A percentile compares a stretch with the other conserved stretches of the same genome.
These are phyloP conservation scores for Apistogramma diplotaenia DNA, from an alignment of 2,113 vertebrate genomes.

Conservation along the genomic window DNA sequence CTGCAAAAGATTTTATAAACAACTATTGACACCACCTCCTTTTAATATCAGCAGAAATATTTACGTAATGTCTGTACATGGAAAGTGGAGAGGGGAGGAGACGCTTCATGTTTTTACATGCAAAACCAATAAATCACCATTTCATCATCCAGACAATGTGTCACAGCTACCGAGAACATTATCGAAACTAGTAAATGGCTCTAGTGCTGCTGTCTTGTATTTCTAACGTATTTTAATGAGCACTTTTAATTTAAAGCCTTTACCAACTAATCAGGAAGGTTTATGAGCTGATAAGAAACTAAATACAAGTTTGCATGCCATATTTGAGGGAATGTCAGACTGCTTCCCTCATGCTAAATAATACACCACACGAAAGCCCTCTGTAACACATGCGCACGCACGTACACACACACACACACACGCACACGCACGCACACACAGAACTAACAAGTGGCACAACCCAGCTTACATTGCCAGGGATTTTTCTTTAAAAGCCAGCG, in stretches of 20 bases:
- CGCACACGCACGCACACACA: not conserved
- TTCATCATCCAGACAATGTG: not conserved
- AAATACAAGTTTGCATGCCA: not conserved
- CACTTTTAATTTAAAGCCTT: not conserved
- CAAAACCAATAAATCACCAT: slow-evolving; percentile 21
- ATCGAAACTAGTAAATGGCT: not conserved
- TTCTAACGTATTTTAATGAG: not conserved
- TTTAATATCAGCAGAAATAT: slow-evolving; percentile 8
- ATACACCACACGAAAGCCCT: not conserved
- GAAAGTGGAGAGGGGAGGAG: not conserved
- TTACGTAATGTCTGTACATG: not conserved
- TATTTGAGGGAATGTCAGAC: not conserved
- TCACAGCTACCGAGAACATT: not conserved
- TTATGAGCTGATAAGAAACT: not conserved
- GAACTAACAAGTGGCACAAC: slow-evolving; percentile 7
- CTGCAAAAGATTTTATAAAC: not conserved
- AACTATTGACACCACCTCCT: not conserved
- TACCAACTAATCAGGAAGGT: not conserved
- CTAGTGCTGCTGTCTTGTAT: not conserved
- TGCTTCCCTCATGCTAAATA: slow-evolving; percentile 1
- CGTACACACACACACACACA: not conserved
- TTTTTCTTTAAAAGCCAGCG: not conserved
- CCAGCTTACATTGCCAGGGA: not conserved
- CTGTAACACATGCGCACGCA: not conserved
- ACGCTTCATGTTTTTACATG: not conserved